A percentile compares a stretch with the other conserved stretches of the same genome.
phyloP scores from a whole-genome alignment of 2,797 vertebrate genomes.

The Hyperoplus immaculatus region DNA sequence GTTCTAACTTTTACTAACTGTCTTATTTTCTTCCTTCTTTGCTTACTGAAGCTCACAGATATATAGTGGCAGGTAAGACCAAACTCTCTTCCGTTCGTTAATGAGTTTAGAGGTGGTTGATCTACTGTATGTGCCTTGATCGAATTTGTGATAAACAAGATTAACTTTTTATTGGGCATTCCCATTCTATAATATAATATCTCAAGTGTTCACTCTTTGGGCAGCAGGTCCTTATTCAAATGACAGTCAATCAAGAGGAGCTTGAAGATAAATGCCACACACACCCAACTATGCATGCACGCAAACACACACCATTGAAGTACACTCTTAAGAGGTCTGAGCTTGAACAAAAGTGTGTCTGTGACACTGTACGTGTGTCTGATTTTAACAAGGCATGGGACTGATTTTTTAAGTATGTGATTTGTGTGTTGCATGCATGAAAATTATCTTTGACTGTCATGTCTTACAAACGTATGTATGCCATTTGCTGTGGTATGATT shows the following conservation, averaged over 20 bases:
- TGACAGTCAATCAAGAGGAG: conserved; percentile 49
- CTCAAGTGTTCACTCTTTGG: conserved; percentile 7
- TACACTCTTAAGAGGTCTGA: conserved; percentile 54
- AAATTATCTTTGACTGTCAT: conserved; percentile 9
- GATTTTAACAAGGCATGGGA: conserved; percentile 13
- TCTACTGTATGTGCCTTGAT: not conserved
- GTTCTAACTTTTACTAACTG: conserved; percentile 51
- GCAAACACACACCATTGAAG: conserved; percentile 9
- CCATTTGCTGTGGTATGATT: conserved; percentile 25
- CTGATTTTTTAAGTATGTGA: conserved; percentile 11
- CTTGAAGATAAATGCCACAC: conserved; percentile 41
- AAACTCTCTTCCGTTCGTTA: not conserved
- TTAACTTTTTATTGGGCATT: not conserved
- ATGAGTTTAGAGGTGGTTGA: not conserved
- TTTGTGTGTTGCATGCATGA: conserved; percentile 8
- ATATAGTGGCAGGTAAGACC: conserved; percentile 85
- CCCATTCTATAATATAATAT: not conserved
- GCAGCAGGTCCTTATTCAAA: conserved; percentile 61
- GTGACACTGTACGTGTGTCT: conserved; percentile 3
- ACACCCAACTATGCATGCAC: not conserved
- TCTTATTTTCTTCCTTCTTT: conserved; percentile 44
- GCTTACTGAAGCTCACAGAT: conserved; percentile 85
- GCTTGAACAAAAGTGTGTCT: conserved; percentile 24
- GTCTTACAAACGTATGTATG: conserved; percentile 4
- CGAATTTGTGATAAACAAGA: not conserved